Conservation (phyloP, 1,140 invertebrate species). For the Arctopsyche grandis region DNA sequence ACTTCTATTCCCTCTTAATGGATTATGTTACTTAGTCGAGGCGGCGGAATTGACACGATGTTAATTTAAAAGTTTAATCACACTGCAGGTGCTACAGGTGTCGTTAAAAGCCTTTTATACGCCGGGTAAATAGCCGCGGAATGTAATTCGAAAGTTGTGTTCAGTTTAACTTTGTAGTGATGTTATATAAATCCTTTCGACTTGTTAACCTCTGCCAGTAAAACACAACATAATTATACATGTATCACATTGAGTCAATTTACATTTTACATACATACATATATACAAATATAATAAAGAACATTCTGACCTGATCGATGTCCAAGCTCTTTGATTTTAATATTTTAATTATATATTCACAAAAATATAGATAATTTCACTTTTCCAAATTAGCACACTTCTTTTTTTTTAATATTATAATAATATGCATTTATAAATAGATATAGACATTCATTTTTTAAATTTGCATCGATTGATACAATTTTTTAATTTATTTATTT, state of each 20-base stretch:
- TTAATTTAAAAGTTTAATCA: conserved; percentile 35
- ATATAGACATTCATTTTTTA: conserved; percentile 19
- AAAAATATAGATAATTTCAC: conserved; percentile 41
- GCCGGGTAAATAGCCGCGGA: background rate
- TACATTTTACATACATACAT: background rate
- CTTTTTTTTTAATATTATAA: conserved; percentile 1
- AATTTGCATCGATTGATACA: background rate
- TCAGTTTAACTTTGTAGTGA: no score
- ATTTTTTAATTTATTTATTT: background rate
- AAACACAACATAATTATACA: background rate
- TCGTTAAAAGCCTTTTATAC: background rate
- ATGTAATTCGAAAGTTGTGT: background rate
- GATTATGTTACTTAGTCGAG: conserved; percentile 25
- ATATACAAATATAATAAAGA: background rate
- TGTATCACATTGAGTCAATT: background rate
- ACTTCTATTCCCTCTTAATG: background rate
- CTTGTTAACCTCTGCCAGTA: no score
- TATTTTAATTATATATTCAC: conserved; percentile 11
- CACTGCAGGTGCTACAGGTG: conserved; percentile 32
- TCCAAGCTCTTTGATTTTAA: conserved; percentile 31
- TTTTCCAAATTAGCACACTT: conserved; percentile 35
- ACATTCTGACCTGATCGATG: conserved; percentile 37
- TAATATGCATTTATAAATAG: background rate
- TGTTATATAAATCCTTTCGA: no score
- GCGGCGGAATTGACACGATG: background rate